These are phyloP conservation scores for Parochlus steinenii DNA, from an alignment of 2,888 invertebrate species.

Conservation along the genomic window DNA sequence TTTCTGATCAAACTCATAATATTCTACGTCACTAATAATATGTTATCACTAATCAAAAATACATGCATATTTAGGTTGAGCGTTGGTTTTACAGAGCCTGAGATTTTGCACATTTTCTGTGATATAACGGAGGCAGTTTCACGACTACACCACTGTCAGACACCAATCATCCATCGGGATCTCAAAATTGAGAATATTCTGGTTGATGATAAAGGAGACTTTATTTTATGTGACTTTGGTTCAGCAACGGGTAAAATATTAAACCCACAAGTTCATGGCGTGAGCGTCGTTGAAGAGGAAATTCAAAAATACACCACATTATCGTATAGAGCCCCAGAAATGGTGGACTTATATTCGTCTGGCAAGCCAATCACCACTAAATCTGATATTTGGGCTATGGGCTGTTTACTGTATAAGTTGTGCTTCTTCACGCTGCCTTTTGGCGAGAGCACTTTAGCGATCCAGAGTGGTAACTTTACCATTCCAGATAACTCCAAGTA, in stretches of 20 bases:
- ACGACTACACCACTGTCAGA: slow-evolving; percentile 78
- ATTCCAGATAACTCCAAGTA: slow-evolving; percentile 68
- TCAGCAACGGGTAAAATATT: slow-evolving; percentile 73
- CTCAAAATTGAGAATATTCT: slow-evolving; percentile 85
- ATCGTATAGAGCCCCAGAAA: slow-evolving; percentile 81
- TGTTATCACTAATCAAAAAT: no score
- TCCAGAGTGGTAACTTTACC: slow-evolving; percentile 73
- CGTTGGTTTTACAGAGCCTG: slow-evolving; percentile 52
- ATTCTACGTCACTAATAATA: no score
- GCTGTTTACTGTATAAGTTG: slow-evolving; percentile 74
- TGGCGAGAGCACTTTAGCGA: slow-evolving; percentile 82
- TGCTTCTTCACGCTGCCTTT: slow-evolving; percentile 82
- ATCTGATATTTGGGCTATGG: slow-evolving; percentile 82
- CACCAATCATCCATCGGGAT: slow-evolving; percentile 84
- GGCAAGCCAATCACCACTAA: slow-evolving; percentile 71
- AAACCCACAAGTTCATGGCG: slow-evolving; percentile 49
- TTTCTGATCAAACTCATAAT: no score
- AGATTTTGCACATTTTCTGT: slow-evolving; percentile 77
- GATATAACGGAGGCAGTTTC: slow-evolving; percentile 85
- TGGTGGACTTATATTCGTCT: slow-evolving; percentile 74
- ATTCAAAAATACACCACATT: slow-evolving; percentile 78
- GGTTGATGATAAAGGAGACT: slow-evolving; percentile 59
- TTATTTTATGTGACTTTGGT: slow-evolving; percentile 85
- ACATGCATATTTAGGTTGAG: slow-evolving; percentile 34
- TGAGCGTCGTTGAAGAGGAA: slow-evolving; percentile 60